Percentiles rank a stretch among this genome's conserved stretches.
phyloP scores from a whole-genome alignment of 2,888 invertebrate species.

The Monoplex corrugatus region DNA sequence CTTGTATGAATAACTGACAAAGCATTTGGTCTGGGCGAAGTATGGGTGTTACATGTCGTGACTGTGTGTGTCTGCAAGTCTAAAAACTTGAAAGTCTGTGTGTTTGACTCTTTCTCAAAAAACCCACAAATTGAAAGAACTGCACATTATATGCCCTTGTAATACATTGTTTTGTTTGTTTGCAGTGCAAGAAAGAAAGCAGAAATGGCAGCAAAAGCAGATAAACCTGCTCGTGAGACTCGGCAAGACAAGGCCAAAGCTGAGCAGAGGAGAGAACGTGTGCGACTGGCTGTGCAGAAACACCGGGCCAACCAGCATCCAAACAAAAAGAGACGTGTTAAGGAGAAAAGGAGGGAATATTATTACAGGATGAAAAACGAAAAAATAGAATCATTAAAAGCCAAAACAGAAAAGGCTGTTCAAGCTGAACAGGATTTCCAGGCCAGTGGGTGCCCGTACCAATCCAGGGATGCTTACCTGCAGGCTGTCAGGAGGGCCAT shows the following conservation, averaged over 20 bases:
- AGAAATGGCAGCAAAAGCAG: too few species aligned
- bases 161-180: background rate
- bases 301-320: background rate
- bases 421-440: background rate
- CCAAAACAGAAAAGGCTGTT: background rate
- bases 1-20: too few species aligned
- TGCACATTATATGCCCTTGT: too few species aligned
- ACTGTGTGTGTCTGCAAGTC: background rate
- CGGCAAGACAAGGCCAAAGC: background rate
- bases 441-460: background rate
- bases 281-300: background rate
- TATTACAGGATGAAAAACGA: background rate
- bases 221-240: background rate
- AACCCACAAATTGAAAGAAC: too few species aligned
- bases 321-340: constrained; percentile 1
- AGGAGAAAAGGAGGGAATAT: background rate
- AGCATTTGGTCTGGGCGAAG: background rate
- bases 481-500: background rate
- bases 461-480: background rate
- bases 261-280: background rate
- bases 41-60: background rate
- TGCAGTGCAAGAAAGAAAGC: background rate
- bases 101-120: background rate
- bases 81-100: background rate
- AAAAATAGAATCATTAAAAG: background rate